Evolutionary conservation across 2,888 invertebrate species (phyloP).

Genomic region (Apoderus coryli): DNA sequence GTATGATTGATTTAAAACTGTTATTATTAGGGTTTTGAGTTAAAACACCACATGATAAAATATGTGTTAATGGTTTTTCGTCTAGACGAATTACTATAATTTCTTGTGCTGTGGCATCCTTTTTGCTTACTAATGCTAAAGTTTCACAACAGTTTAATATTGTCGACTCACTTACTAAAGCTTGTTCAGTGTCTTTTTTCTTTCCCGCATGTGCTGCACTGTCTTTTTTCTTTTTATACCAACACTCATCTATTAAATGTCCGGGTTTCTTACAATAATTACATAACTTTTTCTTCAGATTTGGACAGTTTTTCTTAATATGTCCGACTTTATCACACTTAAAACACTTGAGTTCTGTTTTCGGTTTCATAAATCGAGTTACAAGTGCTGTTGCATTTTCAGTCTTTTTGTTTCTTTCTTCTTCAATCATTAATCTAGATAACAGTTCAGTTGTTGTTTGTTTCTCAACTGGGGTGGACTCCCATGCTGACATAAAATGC

Average conservation of each 20-base stretch:
- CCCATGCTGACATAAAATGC: slow-evolving; percentile 10
- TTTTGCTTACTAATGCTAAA: no score
- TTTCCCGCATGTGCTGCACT: no score
- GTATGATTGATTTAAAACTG: no score
- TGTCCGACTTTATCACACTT: slow-evolving; percentile 5
- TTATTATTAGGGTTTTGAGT: no score
- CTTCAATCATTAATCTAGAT: slow-evolving; percentile 8
- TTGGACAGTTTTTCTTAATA: slow-evolving; percentile 6
- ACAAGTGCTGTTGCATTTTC: slow-evolving; percentile 2
- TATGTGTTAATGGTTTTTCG: slow-evolving; percentile 16
- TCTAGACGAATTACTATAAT: slow-evolving; percentile 17
- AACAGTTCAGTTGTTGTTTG: slow-evolving; percentile 5
- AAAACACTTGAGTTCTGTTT: slow-evolving; percentile 5
- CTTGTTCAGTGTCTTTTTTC: no score
- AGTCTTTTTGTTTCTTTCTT: slow-evolving; percentile 4
- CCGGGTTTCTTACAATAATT: slow-evolving; percentile 6
- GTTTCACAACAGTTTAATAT: no score
- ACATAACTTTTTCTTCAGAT: slow-evolving; percentile 2
- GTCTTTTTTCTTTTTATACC: slow-evolving; percentile 7
- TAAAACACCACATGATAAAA: slow-evolving; percentile 16
- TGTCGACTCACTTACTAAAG: no score
- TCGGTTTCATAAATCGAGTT: not conserved
- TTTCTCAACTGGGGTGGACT: not conserved
- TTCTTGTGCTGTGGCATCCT: slow-evolving; percentile 18
- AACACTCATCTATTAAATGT: slow-evolving; percentile 6